Conservation (phyloP, 2,113 vertebrate species). For the Cyphomyrus discorhynchus region DNA sequence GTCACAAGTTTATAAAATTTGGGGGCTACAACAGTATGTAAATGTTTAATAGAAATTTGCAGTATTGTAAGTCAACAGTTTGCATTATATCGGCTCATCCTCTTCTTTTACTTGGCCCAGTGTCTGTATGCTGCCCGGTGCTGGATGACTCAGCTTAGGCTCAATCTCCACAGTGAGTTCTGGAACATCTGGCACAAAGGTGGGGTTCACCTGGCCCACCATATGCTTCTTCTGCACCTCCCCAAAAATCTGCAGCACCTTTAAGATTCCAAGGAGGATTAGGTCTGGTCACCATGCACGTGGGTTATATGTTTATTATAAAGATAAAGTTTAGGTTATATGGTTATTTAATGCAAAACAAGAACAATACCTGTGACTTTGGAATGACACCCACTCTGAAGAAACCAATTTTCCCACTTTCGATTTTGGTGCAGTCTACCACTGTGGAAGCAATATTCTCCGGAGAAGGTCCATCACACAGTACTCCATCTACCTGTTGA, state of each 20-base stretch:
- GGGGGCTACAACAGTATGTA: neutral
- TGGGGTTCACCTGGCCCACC: conserved; percentile 45
- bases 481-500: conserved; percentile 73
- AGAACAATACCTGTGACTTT: conserved; percentile 69
- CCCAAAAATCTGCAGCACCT: conserved; percentile 80
- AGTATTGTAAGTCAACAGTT: neutral
- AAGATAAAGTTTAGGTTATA: neutral
- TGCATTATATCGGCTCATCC: neutral
- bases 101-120: conserved; percentile 15
- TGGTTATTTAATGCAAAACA: neutral
- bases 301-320: neutral
- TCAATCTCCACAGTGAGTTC: conserved; percentile 10
- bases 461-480: conserved; percentile 79
- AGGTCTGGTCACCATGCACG: neutral
- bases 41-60: neutral
- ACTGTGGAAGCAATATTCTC: conserved; percentile 85
- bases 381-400: conserved; percentile 79
- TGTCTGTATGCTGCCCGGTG: neutral
- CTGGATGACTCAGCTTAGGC: neutral
- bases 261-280: neutral
- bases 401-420: conserved; percentile 71
- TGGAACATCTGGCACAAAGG: conserved; percentile 49
- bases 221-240: conserved; percentile 62
- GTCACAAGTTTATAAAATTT: neutral
- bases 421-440: conserved; percentile 81